Evolutionary conservation across 2,888 invertebrate species (phyloP).

Genomic region (Meandrusa payeni): DNA sequence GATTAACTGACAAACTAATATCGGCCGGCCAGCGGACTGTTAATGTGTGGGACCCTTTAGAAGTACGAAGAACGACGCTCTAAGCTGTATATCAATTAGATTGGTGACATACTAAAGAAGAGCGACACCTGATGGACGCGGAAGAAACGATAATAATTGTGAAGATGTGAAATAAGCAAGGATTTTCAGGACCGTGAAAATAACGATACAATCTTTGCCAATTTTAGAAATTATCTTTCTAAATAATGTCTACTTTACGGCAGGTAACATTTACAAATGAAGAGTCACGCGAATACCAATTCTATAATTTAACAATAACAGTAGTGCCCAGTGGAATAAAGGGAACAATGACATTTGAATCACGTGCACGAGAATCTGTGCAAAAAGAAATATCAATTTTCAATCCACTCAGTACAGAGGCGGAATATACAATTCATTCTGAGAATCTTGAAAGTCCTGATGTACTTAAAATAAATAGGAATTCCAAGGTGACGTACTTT

Average conservation of each 20-base stretch:
- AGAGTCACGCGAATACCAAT: slow-evolving; percentile 60
- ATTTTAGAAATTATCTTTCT: too few relatives aligned
- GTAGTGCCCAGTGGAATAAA: slow-evolving; percentile 55
- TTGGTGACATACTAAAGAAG: too few relatives aligned
- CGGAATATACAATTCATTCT: slow-evolving; percentile 45
- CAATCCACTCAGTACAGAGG: slow-evolving; percentile 53
- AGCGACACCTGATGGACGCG: too few relatives aligned
- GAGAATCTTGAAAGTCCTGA: slow-evolving; percentile 49
- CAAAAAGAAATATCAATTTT: slow-evolving; percentile 50
- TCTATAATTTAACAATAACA: slow-evolving; percentile 50
- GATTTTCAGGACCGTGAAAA: too few relatives aligned
- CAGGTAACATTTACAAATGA: slow-evolving; percentile 66
- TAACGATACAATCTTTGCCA: too few relatives aligned
- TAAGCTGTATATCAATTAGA: too few relatives aligned
- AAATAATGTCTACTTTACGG: neutral
- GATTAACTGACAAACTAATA: too few relatives aligned
- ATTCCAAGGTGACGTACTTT: slow-evolving; percentile 53
- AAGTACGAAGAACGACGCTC: too few relatives aligned
- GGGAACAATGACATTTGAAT: slow-evolving; percentile 52
- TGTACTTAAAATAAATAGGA: slow-evolving; percentile 43
- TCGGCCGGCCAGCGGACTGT: too few relatives aligned
- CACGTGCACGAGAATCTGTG: slow-evolving; percentile 58
- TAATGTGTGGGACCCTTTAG: too few relatives aligned
- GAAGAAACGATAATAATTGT: too few relatives aligned
- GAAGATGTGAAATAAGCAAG: too few relatives aligned